Base-by-base conservation (phyloP, 1,140 invertebrate genomes). In the Bombus ignitus region DNA sequence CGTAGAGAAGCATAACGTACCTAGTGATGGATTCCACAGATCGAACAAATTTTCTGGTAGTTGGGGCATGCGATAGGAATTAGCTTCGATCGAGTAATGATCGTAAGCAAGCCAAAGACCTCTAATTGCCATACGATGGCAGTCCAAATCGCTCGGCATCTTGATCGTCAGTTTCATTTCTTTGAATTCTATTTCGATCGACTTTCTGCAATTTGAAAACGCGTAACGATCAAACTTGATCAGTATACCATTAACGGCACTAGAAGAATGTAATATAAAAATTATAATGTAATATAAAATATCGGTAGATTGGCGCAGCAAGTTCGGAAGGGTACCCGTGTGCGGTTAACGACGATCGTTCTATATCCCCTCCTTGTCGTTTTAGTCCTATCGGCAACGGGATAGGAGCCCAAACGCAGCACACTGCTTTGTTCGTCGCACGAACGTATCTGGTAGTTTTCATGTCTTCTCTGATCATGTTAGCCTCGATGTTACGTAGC, bases 21-120 rank as follows among this genome's bases (percentile, higher is more conserved):
- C 76, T 25, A 70, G 25, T 9, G 47, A 13, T 22, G 37, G 9
- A 22, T 47, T 47, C 83, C 83, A 85, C 1, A 66, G 12, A 8
- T 57, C 22, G 5, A 42, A 8, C 66, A 83, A 92, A 80, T 93
- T 85, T 0, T 91, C 81, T 2, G 93, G 91, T 25, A 94, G 39
- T 10, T 91, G 68, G 1, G 93, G 94, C 10, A 92, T 91, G 10
- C 83, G 28, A 86, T 94, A 96, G n/a, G 94, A 95, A 5, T 28
- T 73, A 39, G 90, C 85, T 13, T 89, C 90, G 72, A 96, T 94
- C 2, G 95, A 95, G 72, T 94, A 96, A 92, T 97, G 96, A 87
- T 97, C 96, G 87, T 97, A 97, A 80, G 95, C 95, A 10, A 96
- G 82, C 95, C 96, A 96, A 70, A 97, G 93, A 13, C 95, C 95